Percentiles rank a stretch among this genome's conserved stretches.
Conservation (phyloP, 1,140 invertebrate species). For the Pseudomyrmex pallidus region DNA sequence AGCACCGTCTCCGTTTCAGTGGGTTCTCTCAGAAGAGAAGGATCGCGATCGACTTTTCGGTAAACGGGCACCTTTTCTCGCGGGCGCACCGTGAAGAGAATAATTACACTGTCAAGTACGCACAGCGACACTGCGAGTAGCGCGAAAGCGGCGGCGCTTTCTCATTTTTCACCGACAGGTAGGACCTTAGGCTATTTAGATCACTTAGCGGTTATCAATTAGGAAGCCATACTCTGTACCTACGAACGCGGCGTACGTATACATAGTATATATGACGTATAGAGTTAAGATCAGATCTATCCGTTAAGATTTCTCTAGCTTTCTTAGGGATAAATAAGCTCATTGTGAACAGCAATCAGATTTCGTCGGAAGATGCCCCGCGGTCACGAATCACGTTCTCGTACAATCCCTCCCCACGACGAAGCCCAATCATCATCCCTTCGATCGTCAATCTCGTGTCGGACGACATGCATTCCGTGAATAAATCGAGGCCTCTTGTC, state of each 20-base stretch:
- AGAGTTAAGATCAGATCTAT: constrained; percentile 51
- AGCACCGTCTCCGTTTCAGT: constrained; percentile 59
- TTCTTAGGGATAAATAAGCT: constrained; percentile 78
- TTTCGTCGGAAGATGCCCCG: constrained; percentile 61
- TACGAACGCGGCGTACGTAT: constrained; percentile 52
- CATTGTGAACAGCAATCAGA: constrained; percentile 84
- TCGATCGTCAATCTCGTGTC: constrained; percentile 33
- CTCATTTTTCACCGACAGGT: constrained; percentile 37
- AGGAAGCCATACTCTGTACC: constrained; percentile 50
- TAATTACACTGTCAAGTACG: constrained; percentile 14
- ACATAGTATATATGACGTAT: constrained; percentile 42
- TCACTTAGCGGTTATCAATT: constrained; percentile 53
- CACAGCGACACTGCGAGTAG: not conserved
- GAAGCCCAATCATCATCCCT: not conserved
- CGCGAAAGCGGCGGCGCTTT: constrained; percentile 8
- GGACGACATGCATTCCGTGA: not conserved
- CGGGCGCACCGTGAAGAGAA: constrained; percentile 30
- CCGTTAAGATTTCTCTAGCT: constrained; percentile 66
- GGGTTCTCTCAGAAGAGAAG: constrained; percentile 54
- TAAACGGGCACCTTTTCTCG: constrained; percentile 4
- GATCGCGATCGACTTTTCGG: constrained; percentile 48
- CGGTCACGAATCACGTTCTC: constrained; percentile 67
- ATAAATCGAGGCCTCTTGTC: not conserved
- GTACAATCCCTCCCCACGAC: constrained; percentile 20
- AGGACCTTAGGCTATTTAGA: constrained; percentile 55